A percentile compares a stretch with the other conserved stretches of the same genome.
Conservation (phyloP, 2,113 vertebrate species). For the Hoplias malabaricus region DNA sequence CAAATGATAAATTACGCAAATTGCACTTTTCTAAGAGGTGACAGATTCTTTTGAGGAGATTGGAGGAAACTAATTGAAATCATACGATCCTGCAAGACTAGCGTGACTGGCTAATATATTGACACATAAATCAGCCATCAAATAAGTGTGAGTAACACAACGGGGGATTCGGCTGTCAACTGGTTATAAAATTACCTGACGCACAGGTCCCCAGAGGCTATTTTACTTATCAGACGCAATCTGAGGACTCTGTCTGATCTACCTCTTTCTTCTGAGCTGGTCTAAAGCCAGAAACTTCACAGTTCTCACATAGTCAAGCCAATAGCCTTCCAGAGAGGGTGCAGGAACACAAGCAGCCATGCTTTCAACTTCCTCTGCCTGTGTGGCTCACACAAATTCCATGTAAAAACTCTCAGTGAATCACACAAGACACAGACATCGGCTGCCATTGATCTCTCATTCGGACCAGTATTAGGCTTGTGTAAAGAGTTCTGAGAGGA, state of each 20-base stretch:
- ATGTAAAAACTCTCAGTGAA: background rate
- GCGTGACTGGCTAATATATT: background rate
- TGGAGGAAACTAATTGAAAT: background rate
- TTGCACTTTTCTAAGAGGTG: background rate
- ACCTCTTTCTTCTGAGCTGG: background rate
- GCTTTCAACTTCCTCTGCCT: background rate
- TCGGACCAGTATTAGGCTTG: background rate
- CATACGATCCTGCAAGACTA: conserved; percentile 8
- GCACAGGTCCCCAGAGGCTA: background rate
- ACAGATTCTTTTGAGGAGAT: background rate
- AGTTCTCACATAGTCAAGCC: background rate
- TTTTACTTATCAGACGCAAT: conserved; percentile 14
- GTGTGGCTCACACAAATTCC: conserved; percentile 5
- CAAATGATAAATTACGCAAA: background rate
- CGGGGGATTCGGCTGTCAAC: background rate
- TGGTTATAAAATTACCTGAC: conserved; percentile 24
- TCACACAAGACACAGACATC: background rate
- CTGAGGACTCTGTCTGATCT: conserved; percentile 14
- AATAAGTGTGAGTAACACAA: conserved; percentile 5
- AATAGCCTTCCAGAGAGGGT: conserved; percentile 11
- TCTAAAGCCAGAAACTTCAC: background rate
- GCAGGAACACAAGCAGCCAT: background rate
- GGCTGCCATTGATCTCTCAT: background rate
- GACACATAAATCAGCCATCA: conserved; percentile 18
- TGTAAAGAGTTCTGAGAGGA: background rate